These are phyloP conservation scores for Plestiodon gilberti DNA, from an alignment of 2,113 vertebrate genomes.

Conservation along the genomic window DNA sequence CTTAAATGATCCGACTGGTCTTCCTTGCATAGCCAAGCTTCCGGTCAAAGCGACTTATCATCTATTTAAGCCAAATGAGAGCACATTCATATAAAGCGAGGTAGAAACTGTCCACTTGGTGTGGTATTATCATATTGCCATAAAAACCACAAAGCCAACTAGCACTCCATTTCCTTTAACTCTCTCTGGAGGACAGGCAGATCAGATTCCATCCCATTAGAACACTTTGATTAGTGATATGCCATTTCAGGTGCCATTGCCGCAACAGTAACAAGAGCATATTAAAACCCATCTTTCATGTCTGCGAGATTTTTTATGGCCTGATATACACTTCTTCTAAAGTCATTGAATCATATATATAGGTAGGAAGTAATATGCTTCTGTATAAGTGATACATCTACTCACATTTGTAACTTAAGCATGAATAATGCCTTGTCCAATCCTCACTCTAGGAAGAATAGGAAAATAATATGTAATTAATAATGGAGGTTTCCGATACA, in stretches of 20 bases:
- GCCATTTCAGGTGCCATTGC: constrained; percentile 14
- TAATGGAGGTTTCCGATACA: constrained; percentile 39
- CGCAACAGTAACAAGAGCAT: constrained; percentile 27
- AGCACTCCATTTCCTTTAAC: background rate
- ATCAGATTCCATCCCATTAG: background rate
- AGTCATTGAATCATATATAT: constrained; percentile 62
- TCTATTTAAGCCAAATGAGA: background rate
- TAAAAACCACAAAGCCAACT: constrained; percentile 16
- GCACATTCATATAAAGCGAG: background rate
- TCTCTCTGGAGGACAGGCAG: background rate
- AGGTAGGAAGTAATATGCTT: constrained; percentile 57
- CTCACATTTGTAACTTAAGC: constrained; percentile 9
- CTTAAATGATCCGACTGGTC: background rate
- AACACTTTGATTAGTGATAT: constrained; percentile 20
- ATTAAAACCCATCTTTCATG: constrained; percentile 65
- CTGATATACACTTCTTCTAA: constrained; percentile 49
- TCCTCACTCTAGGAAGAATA: constrained; percentile 43
- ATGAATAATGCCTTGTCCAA: constrained; percentile 47
- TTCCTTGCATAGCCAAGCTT: background rate
- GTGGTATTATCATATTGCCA: background rate
- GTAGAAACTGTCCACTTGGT: background rate
- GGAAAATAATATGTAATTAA: constrained; percentile 59
- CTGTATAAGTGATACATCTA: constrained; percentile 59
- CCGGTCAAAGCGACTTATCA: background rate
- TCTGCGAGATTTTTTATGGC: constrained; percentile 59